Base-by-base conservation (phyloP, 2,797 vertebrate genomes). In the Alosa sapidissima region DNA sequence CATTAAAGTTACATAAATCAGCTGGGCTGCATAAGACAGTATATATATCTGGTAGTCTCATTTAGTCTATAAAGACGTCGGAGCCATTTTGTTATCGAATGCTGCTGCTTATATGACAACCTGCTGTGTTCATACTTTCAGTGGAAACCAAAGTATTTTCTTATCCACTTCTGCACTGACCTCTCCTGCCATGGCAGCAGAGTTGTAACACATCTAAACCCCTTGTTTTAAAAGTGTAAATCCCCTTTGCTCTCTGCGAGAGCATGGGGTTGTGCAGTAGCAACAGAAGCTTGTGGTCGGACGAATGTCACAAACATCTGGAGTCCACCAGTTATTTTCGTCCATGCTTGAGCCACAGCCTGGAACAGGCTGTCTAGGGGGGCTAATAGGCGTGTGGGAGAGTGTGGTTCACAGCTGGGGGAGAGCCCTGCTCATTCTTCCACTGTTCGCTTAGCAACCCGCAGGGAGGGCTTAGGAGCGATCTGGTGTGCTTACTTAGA, bases 251-350 rank as follows among this genome's bases (percentile, higher is more conserved):
- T 78, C 72, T 78, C 41, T 9, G 16, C 21, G 41, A 78, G 72
- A 47, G 3, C 36, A 47, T 8, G 51, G 81, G 81, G 54, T 82
- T 82, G 83, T 65, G 82, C 84, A 85, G 84, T 85, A 86, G 87
- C 82, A 84, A 81, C 84, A 85, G 82, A 84, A 84, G 82, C 82
- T 54, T 86, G 65, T 51, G 82, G 84, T 87, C 82, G 83, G 82
- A 84, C 83, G 41, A 81, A 84, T 83, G 82, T 85, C 65, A 86
- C 82, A 82, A 84, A 84, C 82, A 84, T 75, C 87, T 81, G 83
- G 83, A 87, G 85, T 82, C 82, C 82, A 81, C 75, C 36, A 33
- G 84, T 84, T 82, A n/a, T 78, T 87, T 84, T 87, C 41, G 41
- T 78, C 41, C 72, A 62, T 82, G 82, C 78, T 83, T 82, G 84